Evolutionary conservation across 2,113 vertebrate species (phyloP).

Genomic region (Prunella fulvescens): DNA sequence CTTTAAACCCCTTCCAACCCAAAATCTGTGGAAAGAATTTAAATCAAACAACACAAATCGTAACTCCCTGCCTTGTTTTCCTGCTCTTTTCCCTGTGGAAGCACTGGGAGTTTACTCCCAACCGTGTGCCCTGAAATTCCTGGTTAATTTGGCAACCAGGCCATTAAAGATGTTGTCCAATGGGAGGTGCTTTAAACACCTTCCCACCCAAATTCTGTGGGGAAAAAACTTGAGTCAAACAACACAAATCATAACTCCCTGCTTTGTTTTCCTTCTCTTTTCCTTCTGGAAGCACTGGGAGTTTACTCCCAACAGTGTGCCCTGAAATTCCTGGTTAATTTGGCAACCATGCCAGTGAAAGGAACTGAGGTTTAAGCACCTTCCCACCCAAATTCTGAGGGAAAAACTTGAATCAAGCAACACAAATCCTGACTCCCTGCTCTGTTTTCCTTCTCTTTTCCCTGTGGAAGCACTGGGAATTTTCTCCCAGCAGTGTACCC

Average conservation of each 20-base stretch:
- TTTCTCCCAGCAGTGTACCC: constrained; percentile 66
- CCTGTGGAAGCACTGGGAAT: constrained; percentile 81
- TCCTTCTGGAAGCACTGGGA: no score
- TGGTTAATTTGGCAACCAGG: no score
- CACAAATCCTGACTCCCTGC: fast-evolving
- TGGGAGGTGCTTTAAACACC: no score
- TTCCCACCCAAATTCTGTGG: background rate
- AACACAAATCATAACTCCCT: no score
- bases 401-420: no score
- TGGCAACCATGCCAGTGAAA: no score
- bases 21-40: background rate
- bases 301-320: no score
- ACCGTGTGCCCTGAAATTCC: background rate
- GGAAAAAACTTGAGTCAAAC: fast-evolving
- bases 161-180: no score
- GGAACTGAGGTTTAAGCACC: background rate
- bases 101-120: background rate
- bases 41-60: fast-evolving
- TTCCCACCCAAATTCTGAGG: background rate
- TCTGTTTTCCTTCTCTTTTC: background rate
- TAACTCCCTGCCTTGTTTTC: background rate
- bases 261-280: no score
- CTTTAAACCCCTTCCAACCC: fast-evolving
- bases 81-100: background rate
- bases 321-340: no score